Evolutionary conservation across 2,113 vertebrate genomes (phyloP), one percentile per base, ranked within the genome.

Genomic region (Sander lucioperca): DNA sequence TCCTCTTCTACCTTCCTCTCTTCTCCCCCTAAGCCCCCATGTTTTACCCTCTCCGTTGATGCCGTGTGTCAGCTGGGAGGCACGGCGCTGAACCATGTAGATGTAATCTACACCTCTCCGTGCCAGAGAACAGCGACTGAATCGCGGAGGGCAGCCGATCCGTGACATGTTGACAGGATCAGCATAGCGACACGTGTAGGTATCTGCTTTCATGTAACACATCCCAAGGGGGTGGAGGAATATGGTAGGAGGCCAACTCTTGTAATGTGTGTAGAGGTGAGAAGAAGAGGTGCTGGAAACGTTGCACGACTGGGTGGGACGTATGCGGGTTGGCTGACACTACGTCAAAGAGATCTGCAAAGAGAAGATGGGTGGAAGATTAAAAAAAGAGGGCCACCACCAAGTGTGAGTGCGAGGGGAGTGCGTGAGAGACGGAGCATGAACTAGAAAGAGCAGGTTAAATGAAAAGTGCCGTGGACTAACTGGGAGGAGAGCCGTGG

Each of bases 51-150:
- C 76, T 36, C 18, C 1, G 21, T 27, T 83, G 83, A 86, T 85
- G 33, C 77, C 0, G 84, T 18, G 74, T 87, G 89, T 87, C 86
- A 79, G 64, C 82, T 70, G 70, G 73, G 78, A 90, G 77, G 80
- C 87, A 84, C 80, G 65, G 36, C 64, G 59, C 80, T 39, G 54
- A 66, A 72, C 87, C 79, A 53, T 30, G 77, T 85, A 86, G 90
- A 92, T 92, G 92, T 94, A 93, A 94, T 93, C 82, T 80, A 92
- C 92, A 92, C 92, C 84, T 84, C 90, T 85, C 74, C 33, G 15
- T 82, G 86, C 80, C 82, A 82, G 84, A 85, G 75, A 81, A 80
- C 83, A 69, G 63, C 47, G 75, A 86, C 66, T 68, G 82, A 88
- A 91, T 84, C 79, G 30, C 85, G 14, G 86, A 80, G 65, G 86